Base-by-base conservation (phyloP, 2,797 vertebrate species). In the Odontamblyopus rebecca region DNA sequence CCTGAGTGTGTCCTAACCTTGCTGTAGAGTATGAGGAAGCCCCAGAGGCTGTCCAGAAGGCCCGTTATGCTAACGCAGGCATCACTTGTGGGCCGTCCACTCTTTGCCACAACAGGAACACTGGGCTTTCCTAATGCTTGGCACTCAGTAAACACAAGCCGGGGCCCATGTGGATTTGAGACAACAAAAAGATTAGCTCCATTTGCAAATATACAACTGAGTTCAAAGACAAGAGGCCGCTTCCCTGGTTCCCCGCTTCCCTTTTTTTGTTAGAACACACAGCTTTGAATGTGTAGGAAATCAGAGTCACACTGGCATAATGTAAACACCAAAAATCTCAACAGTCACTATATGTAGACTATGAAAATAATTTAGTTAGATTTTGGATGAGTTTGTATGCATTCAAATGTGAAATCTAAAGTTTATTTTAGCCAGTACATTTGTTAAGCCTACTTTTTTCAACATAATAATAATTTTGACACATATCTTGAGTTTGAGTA, bases 151-250 rank as follows among this genome's bases (percentile, higher is more conserved):
- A 93, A 93, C 90, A 92, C 85, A 73, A 69, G 79, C 70, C 80
- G 89, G 44, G 86, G 86, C 77, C 88, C 90, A 77, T 90, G 92
- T 92, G 90, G 89, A 93, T 93, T 91, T 91, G 90, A 82, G 82
- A 85, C 88, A 89, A 94, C 91, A 94, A 93, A 67, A 93, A 93
- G 92, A 94, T 92, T 88, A 90, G 79, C 87, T 88, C 92, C 91
- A 92, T 90, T 92, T 89, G 88, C 91, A 94, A 93, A 94, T 91
- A 92, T 87, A 88, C 89, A 92, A 70, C 90, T 80, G 90, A 92
- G 91, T 92, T 93, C 91, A 93, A 93, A 94, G 90, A 83, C 89
- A 57, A 32, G 16, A 4, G 76, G 56, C 69, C 78, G 18, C 70
- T 75, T n/a, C 68, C 75, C 84, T 23, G 83, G 90, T 92, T 91